These are phyloP conservation scores for Mellivora capensis DNA, from an alignment of 2,113 vertebrate species.

Conservation along the genomic window DNA sequence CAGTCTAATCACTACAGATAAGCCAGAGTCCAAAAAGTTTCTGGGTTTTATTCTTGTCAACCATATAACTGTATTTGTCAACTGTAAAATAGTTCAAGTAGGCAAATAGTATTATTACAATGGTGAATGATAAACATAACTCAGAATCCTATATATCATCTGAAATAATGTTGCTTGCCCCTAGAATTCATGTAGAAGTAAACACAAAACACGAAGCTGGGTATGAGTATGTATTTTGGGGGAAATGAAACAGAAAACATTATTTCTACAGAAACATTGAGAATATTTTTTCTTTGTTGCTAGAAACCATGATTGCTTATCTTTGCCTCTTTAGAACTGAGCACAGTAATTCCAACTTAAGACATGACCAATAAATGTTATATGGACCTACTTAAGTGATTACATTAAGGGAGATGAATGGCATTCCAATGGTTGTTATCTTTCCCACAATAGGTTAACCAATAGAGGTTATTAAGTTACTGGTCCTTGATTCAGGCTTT, in stretches of 20 bases:
- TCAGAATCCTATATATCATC: not conserved
- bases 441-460: not conserved
- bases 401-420: not conserved
- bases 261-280: not conserved
- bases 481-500: not conserved
- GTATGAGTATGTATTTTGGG: not conserved
- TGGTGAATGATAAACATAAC: not conserved
- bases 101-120: not conserved
- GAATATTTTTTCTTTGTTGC: not conserved
- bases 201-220: not conserved
- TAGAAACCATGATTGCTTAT: not conserved
- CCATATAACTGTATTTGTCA: not conserved
- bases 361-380: not conserved
- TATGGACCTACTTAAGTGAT: not conserved
- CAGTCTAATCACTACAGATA: not conserved
- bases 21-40: not conserved
- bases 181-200: not conserved
- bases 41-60: not conserved
- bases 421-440: not conserved
- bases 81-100: not conserved
- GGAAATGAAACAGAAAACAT: not conserved
- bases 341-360: not conserved
- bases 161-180: not conserved
- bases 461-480: not conserved
- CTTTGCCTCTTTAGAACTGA: not conserved